A percentile compares a stretch with the other conserved stretches of the same genome.
Evolutionary conservation across 2,888 invertebrate species (phyloP).

Genomic region (Amiota minor): DNA sequence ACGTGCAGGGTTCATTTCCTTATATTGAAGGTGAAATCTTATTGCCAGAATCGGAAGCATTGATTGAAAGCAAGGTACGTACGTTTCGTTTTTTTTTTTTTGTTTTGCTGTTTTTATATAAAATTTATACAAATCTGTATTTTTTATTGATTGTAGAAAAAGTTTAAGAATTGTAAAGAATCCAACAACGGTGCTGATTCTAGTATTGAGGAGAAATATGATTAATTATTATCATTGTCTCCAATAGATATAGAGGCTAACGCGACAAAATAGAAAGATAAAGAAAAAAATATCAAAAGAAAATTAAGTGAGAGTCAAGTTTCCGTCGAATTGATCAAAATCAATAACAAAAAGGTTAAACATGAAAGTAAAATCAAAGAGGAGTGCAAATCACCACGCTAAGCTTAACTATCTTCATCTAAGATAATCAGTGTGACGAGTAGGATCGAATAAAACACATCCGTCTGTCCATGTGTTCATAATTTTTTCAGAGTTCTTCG

Average conservation of each 20-base stretch:
- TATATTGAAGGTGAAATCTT: too few species aligned
- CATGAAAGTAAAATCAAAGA: constrained; percentile 47
- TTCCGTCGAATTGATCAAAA: too few species aligned
- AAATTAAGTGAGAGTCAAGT: constrained; percentile 37
- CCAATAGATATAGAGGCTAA: too few species aligned
- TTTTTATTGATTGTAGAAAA: constrained; percentile 46
- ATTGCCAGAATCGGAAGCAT: too few species aligned
- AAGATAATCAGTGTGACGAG: too few species aligned
- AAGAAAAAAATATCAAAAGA: constrained; percentile 41
- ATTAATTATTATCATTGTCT: constrained; percentile 56
- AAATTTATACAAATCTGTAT: not conserved
- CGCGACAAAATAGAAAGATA: constrained; percentile 40
- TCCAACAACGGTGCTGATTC: constrained; percentile 41
- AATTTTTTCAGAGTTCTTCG: too few species aligned
- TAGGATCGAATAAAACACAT: too few species aligned
- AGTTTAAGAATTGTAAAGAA: constrained; percentile 39
- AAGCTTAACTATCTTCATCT: too few species aligned
- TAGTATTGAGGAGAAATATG: constrained; percentile 49
- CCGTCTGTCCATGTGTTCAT: too few species aligned
- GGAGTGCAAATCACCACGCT: too few species aligned
- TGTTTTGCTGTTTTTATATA: not conserved
- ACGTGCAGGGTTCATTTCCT: too few species aligned
- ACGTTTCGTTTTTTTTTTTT: not conserved
- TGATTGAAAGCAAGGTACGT: constrained; percentile 42
- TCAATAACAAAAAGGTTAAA: constrained; percentile 49